Conservation (phyloP, 53 echinoderm and acorn worm species). For the Glandiceps talaboti region DNA sequence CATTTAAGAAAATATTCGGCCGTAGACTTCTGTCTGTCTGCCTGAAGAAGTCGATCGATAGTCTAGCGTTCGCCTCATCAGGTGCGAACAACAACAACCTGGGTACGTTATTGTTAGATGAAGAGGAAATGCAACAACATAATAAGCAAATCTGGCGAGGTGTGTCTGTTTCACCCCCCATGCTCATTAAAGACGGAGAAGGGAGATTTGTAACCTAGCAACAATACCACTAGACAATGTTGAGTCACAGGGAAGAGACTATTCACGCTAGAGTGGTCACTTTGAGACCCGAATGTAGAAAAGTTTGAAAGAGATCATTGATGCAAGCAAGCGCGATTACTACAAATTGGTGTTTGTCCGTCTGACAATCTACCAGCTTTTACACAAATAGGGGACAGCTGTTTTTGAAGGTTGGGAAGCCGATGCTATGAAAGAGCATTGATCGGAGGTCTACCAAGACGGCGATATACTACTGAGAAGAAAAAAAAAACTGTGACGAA, state of each 20-base stretch:
- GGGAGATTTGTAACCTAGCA: not conserved
- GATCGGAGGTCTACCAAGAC: too few relatives aligned
- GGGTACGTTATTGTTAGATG: not conserved
- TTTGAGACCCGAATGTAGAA: not conserved
- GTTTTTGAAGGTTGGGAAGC: not conserved
- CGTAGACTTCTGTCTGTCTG: too few relatives aligned
- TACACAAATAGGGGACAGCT: not conserved
- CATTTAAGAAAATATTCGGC: too few relatives aligned
- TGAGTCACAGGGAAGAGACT: not conserved
- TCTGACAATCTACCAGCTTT: not conserved
- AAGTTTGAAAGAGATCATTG: not conserved
- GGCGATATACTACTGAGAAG: too few relatives aligned
- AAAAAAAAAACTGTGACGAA: too few relatives aligned
- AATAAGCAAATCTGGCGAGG: not conserved
- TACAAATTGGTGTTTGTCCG: not conserved
- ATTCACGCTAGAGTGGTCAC: not conserved
- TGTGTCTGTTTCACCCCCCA: not conserved
- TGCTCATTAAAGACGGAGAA: not conserved
- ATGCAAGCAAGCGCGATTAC: not conserved
- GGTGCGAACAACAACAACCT: not conserved
- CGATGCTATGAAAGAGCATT: not conserved
- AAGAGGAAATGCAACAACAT: not conserved
- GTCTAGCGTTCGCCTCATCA: not conserved
- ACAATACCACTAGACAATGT: not conserved
- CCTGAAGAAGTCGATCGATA: too few relatives aligned